Evolutionary conservation across 92 coral and sea anemone species (phyloP), one percentile per base, ranked within the genome.

Genomic region (Nematostella vectensis): DNA sequence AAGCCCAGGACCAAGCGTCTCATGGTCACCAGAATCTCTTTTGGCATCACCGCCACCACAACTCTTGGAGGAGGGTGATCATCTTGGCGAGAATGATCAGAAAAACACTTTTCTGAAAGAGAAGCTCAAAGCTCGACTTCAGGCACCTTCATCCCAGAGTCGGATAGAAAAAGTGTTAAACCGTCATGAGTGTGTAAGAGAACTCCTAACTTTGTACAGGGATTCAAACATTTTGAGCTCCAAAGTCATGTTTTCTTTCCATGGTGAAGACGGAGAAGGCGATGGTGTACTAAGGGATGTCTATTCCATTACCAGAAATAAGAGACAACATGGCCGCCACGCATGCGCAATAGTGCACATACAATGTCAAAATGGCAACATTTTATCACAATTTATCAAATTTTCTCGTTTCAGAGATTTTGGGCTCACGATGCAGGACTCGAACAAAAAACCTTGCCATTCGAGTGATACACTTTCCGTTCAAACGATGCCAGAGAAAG

Each of bases 241-340:
- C 17, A 33, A 47, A 37, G 23, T 68, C 25, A 39, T 47, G 22
- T 23, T 33, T 30, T 54, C 37, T n/a, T 68, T 76, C 61, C 12
- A 29, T 17, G 67, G 37, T 47, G 83, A 76, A 50, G 51, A 31
- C 54, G 83, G 47, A 47, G 37, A 27, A 33, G 83, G 72, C 29
- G 83, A 69, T 57, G 83, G 83, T 12, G 68, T 62, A 16, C 36
- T 56, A 11, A 61, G 77, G 49, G 77, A 77, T 30, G 47, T 76
- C 27, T 69, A 61, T 63, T 54, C 68, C n/a, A n/a, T n/a, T n/a
- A n/a, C n/a, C n/a, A n/a, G n/a, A n/a, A n/a, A n/a, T n/a, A n/a
- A n/a, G n/a, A n/a, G n/a, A n/a, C n/a, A n/a, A n/a, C n/a, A n/a
- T n/a, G n/a, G n/a, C n/a, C n/a, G n/a, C n/a, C n/a, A n/a, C n/a